Percentiles rank a stretch among this genome's conserved stretches.
These are phyloP conservation scores for Notiomystis cincta DNA, from an alignment of 2,113 vertebrate species.

Conservation along the genomic window DNA sequence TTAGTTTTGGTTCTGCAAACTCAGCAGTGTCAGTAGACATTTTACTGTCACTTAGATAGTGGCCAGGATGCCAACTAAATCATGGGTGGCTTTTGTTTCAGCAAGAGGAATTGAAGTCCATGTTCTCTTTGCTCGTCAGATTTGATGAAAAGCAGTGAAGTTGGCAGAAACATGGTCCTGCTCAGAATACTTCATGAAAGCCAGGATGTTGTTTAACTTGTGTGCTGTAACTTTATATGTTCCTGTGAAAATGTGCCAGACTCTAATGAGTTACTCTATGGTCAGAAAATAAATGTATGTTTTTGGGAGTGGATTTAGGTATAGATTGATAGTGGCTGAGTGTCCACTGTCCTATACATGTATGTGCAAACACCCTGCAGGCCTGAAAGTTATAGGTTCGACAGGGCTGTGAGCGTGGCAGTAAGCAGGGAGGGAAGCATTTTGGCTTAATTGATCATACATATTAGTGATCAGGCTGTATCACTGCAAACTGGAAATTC, in stretches of 20 bases:
- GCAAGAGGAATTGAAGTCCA: background rate
- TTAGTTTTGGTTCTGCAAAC: background rate
- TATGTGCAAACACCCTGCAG: background rate
- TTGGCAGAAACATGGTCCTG: background rate
- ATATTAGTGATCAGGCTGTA: background rate
- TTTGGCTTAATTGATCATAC: background rate
- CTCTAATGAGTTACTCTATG: background rate
- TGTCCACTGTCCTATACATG: fast-evolving
- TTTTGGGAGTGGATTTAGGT: slow-evolving; percentile 6
- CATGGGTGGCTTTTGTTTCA: background rate
- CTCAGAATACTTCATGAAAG: background rate
- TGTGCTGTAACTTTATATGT: background rate
- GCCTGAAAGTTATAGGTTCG: background rate
- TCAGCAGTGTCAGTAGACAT: background rate
- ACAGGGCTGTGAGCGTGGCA: background rate
- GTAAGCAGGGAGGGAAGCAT: background rate
- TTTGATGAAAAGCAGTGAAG: slow-evolving; percentile 42
- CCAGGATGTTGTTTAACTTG: slow-evolving; percentile 36
- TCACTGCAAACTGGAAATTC: background rate
- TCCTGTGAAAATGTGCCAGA: slow-evolving; percentile 6
- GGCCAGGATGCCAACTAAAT: background rate
- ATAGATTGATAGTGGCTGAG: background rate
- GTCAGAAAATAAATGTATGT: background rate
- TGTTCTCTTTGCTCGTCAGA: background rate
- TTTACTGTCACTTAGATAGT: background rate